Evolutionary conservation across 2,888 invertebrate genomes (phyloP), one percentile per base, ranked within the genome.

Genomic region (Coronaproctus castanopsis): DNA sequence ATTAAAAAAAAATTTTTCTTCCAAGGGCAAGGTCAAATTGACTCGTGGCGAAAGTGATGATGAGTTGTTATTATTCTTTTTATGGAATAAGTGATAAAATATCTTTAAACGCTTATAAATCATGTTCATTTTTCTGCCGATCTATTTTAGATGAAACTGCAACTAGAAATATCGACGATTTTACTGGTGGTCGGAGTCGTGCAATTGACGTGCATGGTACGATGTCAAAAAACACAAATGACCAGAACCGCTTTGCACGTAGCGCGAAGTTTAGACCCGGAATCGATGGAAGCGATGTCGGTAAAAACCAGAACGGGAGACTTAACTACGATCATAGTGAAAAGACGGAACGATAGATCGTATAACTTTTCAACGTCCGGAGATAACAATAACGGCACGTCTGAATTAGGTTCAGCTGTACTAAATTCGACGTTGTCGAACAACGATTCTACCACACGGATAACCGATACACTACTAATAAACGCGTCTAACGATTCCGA

Each of bases 291-390:
- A 68, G 84, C 86, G 48, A 72, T 87, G 52, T 83, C 81, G 67
- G 85, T 88, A 0, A 78, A 82, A 67, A 85, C 86, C 0, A 81
- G 80, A 68, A 78, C 82, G 21, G 88, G 88, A 1, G 82, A 80
- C 61, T 73, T 85, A 22, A 85, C 87, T 0, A 85, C 85, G 65
- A 73, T 88, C 14, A 82, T 86, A 52, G 83, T 86, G 3, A 85
- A 85, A 70, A 78, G 81, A 67, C 76, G 81, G 8, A 65, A 71
- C 68, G 14, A 36, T 36, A 5, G 36, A 5, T 5, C 14, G 8
- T 5, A 36, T 14, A 36, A 36, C 36, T 8, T 8, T 36, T 36
- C 36, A 14, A 36, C 36, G 36, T 36, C 36, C 14, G 36, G 14
- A 5, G 36, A 8, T 14, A 14, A 36, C 36, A 36, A 36, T 14